Base-by-base conservation (phyloP, 2,113 vertebrate genomes). In the Sarotherodon lohbergeri region DNA sequence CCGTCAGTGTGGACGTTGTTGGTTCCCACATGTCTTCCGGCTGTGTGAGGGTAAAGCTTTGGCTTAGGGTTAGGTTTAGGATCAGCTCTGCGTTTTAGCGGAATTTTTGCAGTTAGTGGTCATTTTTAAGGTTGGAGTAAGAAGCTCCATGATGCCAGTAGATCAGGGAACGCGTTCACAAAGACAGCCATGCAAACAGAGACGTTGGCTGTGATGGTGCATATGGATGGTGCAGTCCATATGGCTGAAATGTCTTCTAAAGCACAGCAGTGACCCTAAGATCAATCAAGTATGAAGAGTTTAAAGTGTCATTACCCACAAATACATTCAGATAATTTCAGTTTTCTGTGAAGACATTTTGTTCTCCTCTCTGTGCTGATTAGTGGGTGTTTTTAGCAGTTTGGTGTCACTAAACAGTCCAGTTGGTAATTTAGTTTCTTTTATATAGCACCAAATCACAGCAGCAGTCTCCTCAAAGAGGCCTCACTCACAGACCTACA, bases 341-440 rank as follows among this genome's bases (percentile, higher is more conserved):
- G 19, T 24, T 71, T 29, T 61, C 29, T 61, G 57, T 32, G 7
- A 61, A 17, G 27, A 17, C 57, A 9, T 17, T 17, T 32, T 61
- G 61, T 27, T 27, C 1, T 66, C 19, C 61, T n/a, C 29, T 66
- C 61, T n/a, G 61, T 39, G 61, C 19, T 39, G 61, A 7, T 66
- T 66, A 66, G 61, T 66, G 61, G 17, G 32, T 66, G 61, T n/a
- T 61, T 3, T 7, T 66, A 63, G 27, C 59, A 34, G 59, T 34
- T 63, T 63, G 32, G 29, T 63, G 59, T 36, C 32, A 36, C 17
- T 63, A 63, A 36, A 63, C 59, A 63, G 59, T 39, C 61, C 61
- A 39, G 34, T 13, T 39, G 19, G 61, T 11, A 41, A 41, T 11
- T 41, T 4, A 5, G 10, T 41, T 41, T 41, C 39, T 11, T 41